Conservation (phyloP, 2,888 invertebrate species). For the Ophraella communa region DNA sequence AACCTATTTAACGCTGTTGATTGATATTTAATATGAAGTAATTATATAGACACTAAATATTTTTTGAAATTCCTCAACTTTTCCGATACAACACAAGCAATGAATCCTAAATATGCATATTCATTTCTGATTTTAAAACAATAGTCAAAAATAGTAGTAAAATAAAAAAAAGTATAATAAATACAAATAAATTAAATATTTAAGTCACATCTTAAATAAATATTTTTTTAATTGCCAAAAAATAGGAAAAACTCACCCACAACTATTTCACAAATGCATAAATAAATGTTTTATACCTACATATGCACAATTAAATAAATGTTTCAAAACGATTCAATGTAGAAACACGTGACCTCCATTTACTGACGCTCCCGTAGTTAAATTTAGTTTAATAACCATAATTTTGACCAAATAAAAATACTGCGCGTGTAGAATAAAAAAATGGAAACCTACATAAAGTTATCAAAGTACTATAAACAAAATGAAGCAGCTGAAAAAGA, state of each 20-base stretch:
- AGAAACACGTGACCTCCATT: neutral
- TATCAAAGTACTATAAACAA: no score
- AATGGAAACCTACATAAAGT: neutral
- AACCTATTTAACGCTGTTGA: neutral
- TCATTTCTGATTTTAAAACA: neutral
- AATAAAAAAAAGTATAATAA: neutral
- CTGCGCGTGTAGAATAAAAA: neutral
- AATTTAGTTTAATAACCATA: neutral
- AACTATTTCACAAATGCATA: neutral
- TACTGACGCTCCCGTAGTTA: neutral
- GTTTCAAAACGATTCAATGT: neutral
- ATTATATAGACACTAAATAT: neutral
- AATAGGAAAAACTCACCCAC: neutral
- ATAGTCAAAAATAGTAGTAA: neutral
- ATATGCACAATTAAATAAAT: no score
- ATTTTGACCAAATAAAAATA: neutral
- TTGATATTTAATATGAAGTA: neutral
- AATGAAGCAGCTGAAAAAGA: no score
- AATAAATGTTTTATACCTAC: neutral
- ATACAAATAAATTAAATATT: neutral
- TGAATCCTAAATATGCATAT: neutral
- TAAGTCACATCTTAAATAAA: neutral
- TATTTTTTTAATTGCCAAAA: neutral
- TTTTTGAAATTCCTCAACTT: neutral
- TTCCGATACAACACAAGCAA: neutral